These are phyloP conservation scores for Tinamus guttatus DNA, from an alignment of 2,113 vertebrate species.

Conservation along the genomic window DNA sequence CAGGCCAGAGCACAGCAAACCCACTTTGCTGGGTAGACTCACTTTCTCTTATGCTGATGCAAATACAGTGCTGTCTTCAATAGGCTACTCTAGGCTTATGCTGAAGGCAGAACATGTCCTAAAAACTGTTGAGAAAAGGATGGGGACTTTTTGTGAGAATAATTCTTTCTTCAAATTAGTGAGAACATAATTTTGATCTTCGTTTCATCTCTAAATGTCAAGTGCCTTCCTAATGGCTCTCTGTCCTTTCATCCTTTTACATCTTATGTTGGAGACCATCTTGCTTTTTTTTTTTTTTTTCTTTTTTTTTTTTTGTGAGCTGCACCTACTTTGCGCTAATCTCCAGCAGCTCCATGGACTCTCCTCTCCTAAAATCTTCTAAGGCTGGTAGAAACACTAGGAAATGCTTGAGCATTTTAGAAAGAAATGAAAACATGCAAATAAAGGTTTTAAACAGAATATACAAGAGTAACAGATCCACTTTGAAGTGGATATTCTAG, in stretches of 20 bases:
- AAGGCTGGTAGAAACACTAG: neutral
- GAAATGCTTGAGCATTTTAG: neutral
- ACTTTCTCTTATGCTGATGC: neutral
- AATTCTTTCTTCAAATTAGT: neutral
- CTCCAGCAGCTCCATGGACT: neutral
- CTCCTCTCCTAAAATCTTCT: neutral
- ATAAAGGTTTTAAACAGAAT: neutral
- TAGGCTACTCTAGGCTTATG: neutral
- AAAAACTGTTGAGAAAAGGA: neutral
- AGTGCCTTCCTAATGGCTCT: neutral
- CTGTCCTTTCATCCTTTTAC: no score
- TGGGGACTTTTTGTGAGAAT: neutral
- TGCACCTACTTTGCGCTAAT: neutral
- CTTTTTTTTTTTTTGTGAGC: neutral
- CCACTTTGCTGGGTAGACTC: neutral
- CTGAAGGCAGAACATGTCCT: neutral
- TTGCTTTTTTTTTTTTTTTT: neutral
- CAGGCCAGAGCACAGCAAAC: neutral
- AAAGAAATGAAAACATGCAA: neutral
- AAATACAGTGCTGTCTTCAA: neutral
- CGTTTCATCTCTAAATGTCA: neutral
- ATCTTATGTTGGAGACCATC: no score
- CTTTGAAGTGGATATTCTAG: neutral
- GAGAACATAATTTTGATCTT: neutral
- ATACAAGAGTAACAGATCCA: neutral